Evolutionary conservation across 2,888 invertebrate genomes (phyloP).

Genomic region (Mellilla xanthometata): DNA sequence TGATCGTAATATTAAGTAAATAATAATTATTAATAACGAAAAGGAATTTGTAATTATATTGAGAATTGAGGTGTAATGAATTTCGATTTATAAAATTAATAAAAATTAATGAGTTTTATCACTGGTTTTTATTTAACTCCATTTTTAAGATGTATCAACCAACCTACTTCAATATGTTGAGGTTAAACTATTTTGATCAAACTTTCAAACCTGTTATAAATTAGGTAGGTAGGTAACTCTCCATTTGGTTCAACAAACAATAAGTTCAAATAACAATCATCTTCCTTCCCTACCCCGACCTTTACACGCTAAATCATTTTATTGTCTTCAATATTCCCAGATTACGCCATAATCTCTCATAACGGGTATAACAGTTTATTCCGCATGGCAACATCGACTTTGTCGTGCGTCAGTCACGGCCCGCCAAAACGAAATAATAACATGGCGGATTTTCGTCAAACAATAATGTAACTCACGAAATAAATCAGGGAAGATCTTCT

Average conservation of each 20-base stretch:
- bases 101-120: slow-evolving; percentile 80
- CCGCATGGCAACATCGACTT: slow-evolving; percentile 79
- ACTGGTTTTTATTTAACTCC: slow-evolving; percentile 37
- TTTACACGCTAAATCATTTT: slow-evolving; percentile 66
- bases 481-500: slow-evolving; percentile 28
- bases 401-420: slow-evolving; percentile 73
- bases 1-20: slow-evolving; percentile 69
- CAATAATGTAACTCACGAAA: neutral
- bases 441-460: slow-evolving; percentile 43
- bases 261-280: slow-evolving; percentile 45
- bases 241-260: slow-evolving; percentile 38
- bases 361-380: slow-evolving; percentile 80
- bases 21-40: slow-evolving; percentile 69
- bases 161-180: too few relatives aligned
- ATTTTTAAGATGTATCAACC: too few relatives aligned
- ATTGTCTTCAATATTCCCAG: slow-evolving; percentile 83
- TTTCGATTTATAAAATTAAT: slow-evolving; percentile 82
- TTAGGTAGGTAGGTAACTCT: too few relatives aligned
- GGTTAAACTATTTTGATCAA: too few relatives aligned
- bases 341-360: slow-evolving; percentile 80
- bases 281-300: slow-evolving; percentile 42
- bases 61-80: slow-evolving; percentile 75
- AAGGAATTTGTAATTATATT: slow-evolving; percentile 79
- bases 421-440: slow-evolving; percentile 80
- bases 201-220: too few relatives aligned